phyloP scores from a whole-genome alignment of 2,797 vertebrate genomes.

The Gallirallus australis region DNA sequence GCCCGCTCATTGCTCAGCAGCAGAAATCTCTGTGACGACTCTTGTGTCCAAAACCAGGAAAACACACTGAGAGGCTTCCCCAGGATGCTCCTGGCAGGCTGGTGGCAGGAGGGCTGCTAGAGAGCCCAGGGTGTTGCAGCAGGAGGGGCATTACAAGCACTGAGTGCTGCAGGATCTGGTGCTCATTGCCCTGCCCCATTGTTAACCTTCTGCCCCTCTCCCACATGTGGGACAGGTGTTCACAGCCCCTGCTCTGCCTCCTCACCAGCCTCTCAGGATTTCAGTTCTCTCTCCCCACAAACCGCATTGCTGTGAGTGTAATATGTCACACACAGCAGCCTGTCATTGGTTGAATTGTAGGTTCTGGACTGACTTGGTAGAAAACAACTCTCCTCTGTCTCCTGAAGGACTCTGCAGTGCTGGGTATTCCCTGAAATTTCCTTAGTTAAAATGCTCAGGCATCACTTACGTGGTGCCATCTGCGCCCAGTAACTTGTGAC shows the following conservation, averaged over 20 bases:
- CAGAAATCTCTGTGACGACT: not conserved
- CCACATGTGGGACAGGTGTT: accelerated
- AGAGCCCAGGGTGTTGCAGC: not conserved
- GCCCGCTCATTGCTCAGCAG: not conserved
- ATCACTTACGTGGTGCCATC: not conserved
- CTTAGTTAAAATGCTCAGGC: not conserved
- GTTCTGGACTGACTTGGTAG: not conserved
- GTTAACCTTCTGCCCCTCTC: not conserved
- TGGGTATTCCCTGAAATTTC: constrained; percentile 35
- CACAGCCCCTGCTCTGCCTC: not conserved
- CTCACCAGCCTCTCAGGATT: not conserved
- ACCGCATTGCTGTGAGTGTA: not conserved
- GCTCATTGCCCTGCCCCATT: accelerated
- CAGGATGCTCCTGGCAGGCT: not conserved
- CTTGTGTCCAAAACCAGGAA: not conserved
- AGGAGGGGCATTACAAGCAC: not conserved
- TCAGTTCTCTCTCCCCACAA: not conserved
- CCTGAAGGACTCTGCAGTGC: constrained; percentile 21
- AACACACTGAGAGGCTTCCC: not conserved
- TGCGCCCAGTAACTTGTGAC: constrained; percentile 29
- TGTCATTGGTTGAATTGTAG: accelerated
- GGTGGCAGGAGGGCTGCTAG: not conserved
- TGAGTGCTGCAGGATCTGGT: not conserved
- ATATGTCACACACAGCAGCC: not conserved
- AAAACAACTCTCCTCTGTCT: not conserved